Percentiles rank a stretch among this genome's conserved stretches.
Conservation (phyloP, 2,797 vertebrate species). For the Anniella stebbinsi region DNA sequence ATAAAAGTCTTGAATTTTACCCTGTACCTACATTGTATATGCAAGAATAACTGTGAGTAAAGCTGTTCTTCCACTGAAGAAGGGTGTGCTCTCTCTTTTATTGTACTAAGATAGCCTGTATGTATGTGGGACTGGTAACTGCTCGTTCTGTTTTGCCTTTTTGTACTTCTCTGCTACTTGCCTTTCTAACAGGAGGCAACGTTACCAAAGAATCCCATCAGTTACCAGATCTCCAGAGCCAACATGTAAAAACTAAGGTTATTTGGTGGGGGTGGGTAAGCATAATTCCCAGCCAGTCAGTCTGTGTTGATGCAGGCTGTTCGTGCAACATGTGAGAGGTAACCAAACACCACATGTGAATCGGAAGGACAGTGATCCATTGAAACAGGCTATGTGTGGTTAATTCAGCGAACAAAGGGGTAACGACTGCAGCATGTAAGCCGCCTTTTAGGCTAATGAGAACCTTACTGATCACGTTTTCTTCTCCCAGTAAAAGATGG, state of each 20-base stretch:
- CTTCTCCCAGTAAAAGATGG: constrained; percentile 64
- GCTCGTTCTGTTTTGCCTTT: too few relatives aligned
- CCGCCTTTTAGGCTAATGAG: constrained; percentile 66
- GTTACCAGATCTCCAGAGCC: neutral
- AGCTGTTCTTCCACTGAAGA: too few relatives aligned
- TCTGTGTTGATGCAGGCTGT: constrained; percentile 26
- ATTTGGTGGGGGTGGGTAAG: neutral
- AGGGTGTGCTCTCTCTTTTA: too few relatives aligned
- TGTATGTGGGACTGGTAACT: too few relatives aligned
- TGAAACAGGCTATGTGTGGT: constrained; percentile 62
- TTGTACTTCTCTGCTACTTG: too few relatives aligned
- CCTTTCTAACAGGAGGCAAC: too few relatives aligned
- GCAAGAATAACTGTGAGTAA: too few relatives aligned
- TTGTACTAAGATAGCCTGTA: too few relatives aligned
- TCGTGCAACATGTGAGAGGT: constrained; percentile 8
- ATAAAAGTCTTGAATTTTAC: too few relatives aligned
- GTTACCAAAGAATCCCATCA: too few relatives aligned
- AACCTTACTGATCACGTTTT: constrained; percentile 64
- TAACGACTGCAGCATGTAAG: constrained; percentile 69
- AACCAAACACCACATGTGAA: constrained; percentile 22
- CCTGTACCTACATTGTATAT: too few relatives aligned
- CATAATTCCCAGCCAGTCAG: neutral
- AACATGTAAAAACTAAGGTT: neutral
- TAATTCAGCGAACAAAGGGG: constrained; percentile 73
- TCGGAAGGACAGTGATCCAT: constrained; percentile 68